Base-by-base conservation (phyloP, 1,140 invertebrate genomes). In the Idris sp. region DNA sequence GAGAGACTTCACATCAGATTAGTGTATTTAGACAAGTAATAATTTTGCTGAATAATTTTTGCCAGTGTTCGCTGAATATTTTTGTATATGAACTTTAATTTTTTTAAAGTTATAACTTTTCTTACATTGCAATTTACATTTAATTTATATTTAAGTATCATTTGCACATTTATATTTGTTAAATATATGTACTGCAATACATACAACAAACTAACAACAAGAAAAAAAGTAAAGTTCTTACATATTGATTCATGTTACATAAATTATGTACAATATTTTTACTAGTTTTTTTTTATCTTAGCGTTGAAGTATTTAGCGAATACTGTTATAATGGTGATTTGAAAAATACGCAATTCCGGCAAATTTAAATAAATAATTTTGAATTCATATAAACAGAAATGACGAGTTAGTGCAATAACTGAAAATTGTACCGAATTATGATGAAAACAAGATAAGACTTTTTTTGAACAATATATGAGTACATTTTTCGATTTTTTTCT, bases 1-100 rank as follows among this genome's bases (percentile, higher is more conserved):
- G 59, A 77, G 68, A 81, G 82, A 84, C 77, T 81, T 79, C 78
- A 74, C 77, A 81, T 78, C 54, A 33, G 72, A 72, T 74, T 75
- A 81, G 77, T 82, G 79, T 82, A 76, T 86, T 83, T 74, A 80
- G 3, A 22, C 6, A 6, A 22, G n/a, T 22, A 22, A 22, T 22
- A 22, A 85, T 79, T 86, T 84, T 85, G 78, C 84, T 85, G 82
- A 36, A 30, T 25, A 59, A 0, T 30, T 48, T 40, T 22, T 40
- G 31, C 53, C n/a, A 11, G 35, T 25, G 51, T 33, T 67, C 16
- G 30, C 36, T 68, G 16, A 58, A 68, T 41, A 28, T 46, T 30
- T 54, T 1, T 38, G n/a, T n/a, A n/a, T n/a, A n/a, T 9, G 1
- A n/a, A n/a, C n/a, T 40, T 40, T 6, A 28, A n/a, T 48, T 19